These are phyloP conservation scores for Agrypnia vestita DNA, from an alignment of 1,140 invertebrate species.

Conservation along the genomic window DNA sequence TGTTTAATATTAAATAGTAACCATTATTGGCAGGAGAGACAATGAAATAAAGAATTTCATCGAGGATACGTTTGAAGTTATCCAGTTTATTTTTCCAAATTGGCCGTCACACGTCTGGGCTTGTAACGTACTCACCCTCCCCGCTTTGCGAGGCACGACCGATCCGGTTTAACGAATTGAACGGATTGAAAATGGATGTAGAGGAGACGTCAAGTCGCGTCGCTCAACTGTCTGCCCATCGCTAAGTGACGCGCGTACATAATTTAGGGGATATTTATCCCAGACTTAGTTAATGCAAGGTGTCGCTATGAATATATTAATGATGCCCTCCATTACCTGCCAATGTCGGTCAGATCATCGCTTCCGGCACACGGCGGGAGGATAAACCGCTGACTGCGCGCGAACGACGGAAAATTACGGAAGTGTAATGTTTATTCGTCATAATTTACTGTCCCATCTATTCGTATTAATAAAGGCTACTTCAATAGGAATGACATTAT, in stretches of 20 bases:
- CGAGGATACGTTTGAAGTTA: too few relatives aligned
- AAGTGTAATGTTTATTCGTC: too few relatives aligned
- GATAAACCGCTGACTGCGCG: not conserved
- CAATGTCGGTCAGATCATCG: conserved; percentile 13
- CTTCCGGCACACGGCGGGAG: not conserved
- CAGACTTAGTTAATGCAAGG: conserved; percentile 32
- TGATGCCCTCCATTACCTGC: conserved; percentile 21
- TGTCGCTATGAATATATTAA: conserved; percentile 30
- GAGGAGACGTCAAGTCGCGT: conserved; percentile 28
- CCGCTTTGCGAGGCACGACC: not conserved
- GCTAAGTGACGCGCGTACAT: conserved; percentile 40
- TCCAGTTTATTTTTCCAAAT: too few relatives aligned
- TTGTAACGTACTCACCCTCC: not conserved
- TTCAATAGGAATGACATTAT: too few relatives aligned
- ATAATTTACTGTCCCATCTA: too few relatives aligned
- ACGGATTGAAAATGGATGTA: conserved; percentile 26
- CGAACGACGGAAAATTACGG: not conserved
- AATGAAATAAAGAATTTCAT: too few relatives aligned
- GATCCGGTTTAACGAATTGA: conserved; percentile 28
- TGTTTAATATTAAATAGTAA: too few relatives aligned
- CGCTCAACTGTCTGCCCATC: conserved; percentile 29
- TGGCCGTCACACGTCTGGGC: too few relatives aligned
- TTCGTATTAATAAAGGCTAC: too few relatives aligned
- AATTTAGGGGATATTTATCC: conserved; percentile 34
- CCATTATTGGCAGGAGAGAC: too few relatives aligned